Evolutionary conservation across 2,797 vertebrate species (phyloP), one percentile per base, ranked within the genome.

Genomic region (Jordanella pulchra): DNA sequence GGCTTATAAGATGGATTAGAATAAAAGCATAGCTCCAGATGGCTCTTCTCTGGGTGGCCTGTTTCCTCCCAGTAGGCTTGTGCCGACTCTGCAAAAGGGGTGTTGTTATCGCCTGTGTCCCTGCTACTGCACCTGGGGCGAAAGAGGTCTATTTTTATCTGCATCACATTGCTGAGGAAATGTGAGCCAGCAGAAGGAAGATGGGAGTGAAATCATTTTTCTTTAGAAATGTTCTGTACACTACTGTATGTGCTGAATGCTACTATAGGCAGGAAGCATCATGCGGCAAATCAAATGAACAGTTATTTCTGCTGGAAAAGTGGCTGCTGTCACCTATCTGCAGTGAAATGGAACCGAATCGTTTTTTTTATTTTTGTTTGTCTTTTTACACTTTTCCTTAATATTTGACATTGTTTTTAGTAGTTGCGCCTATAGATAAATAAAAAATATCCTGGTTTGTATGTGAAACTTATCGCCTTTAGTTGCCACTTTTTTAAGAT

Each of bases 71-170:
- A 83, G 84, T 82, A 71, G 80, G 86, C 79, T 79, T 78, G 77
- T 85, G 86, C 80, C 67, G 65, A 74, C 77, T 84, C 75, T 70
- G 81, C 61, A 47, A 87, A 83, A 85, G 72, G 82, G 81, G 84
- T 90, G 88, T 87, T 87, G 84, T 87, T 92, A 88, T 91, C 91
- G 88, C 93, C 91, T 87, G 86, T 88, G 86, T 91, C 86, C 86
- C 87, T 83, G 83, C 73, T 71, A 71, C 76, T 74, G 84, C 84
- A 90, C 91, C 90, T 91, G 70, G 71, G 84, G 87, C 80, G 68
- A 55, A 66, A 54, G 32, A 18, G 70, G 58, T 77, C 84, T 92
- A 91, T 92, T 91, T 93, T 91, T 92, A 92, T 86, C 87, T 67
- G 68, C 72, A 76, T 84, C 69, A 72, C 76, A 87, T 81, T 70